Percentiles rank a stretch among this genome's conserved stretches.
Conservation (phyloP, 2,797 vertebrate genomes). For the Brotogeris chrysoptera region DNA sequence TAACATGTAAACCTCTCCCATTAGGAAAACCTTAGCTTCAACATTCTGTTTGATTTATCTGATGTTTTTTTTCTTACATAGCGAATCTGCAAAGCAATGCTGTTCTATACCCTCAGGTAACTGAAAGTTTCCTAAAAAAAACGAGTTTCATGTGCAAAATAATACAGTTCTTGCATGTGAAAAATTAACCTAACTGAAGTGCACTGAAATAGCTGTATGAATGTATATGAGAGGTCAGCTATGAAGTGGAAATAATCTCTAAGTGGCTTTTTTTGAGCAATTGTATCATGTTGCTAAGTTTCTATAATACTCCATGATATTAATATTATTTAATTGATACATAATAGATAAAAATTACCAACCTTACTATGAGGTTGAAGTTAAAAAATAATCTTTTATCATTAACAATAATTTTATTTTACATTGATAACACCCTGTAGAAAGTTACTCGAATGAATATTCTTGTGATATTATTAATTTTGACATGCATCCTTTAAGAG, state of each 20-base stretch:
- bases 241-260: constrained; percentile 45
- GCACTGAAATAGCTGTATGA: neutral
- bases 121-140: neutral
- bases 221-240: neutral
- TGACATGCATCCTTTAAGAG: constrained; percentile 1
- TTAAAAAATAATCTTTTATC: constrained; percentile 16
- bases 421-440: neutral
- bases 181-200: neutral
- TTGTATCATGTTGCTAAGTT: constrained; percentile 20
- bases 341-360: constrained; percentile 13
- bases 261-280: constrained; percentile 14
- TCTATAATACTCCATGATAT: neutral
- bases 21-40: constrained; percentile 10
- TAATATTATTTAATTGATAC: neutral
- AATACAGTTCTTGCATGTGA: neutral
- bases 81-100: neutral
- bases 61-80: neutral
- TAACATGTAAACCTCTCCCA: neutral
- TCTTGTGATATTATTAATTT: neutral
- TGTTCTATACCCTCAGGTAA: neutral
- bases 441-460: constrained; percentile 30
- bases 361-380: neutral
- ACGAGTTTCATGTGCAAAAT: neutral
- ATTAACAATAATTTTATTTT: constrained; percentile 8
- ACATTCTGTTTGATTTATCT: neutral